These are phyloP conservation scores for Ametastegia equiseti DNA, from an alignment of 2,888 invertebrate genomes.

Conservation along the genomic window DNA sequence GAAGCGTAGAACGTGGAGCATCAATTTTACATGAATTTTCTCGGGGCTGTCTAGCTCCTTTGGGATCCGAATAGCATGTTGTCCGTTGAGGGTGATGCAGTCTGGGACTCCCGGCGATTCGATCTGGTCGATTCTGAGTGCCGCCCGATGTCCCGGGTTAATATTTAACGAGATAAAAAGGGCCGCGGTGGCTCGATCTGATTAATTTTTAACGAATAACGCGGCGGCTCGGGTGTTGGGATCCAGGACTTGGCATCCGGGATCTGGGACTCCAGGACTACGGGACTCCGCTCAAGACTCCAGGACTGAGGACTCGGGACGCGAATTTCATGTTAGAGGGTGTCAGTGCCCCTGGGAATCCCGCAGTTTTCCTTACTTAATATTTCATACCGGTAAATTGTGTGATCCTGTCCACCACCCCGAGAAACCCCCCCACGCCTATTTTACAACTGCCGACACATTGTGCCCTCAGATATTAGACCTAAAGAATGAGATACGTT, in stretches of 20 bases:
- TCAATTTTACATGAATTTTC: constrained; percentile 22
- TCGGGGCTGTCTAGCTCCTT: not conserved
- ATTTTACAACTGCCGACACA: constrained; percentile 17
- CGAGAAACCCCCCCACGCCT: not conserved
- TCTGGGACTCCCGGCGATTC: not conserved
- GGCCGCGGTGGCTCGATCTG: constrained; percentile 62
- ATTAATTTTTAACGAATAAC: constrained; percentile 67
- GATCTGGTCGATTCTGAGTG: constrained; percentile 45
- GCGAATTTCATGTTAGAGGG: constrained; percentile 64
- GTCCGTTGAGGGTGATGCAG: constrained; percentile 23
- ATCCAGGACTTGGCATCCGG: not conserved
- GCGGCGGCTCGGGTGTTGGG: constrained; percentile 20
- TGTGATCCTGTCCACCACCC: constrained; percentile 57
- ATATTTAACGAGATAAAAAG: constrained; percentile 74
- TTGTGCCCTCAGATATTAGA: not conserved
- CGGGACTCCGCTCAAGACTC: too few species aligned
- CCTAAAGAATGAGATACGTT: not conserved
- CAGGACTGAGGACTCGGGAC: constrained; percentile 51
- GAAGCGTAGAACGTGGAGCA: not conserved
- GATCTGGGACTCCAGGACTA: constrained; percentile 53
- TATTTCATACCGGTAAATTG: constrained; percentile 73
- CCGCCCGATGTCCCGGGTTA: constrained; percentile 59
- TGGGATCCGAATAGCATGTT: not conserved
- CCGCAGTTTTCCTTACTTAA: constrained; percentile 69
- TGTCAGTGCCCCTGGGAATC: constrained; percentile 70